Percentiles rank a stretch among this genome's conserved stretches.
Evolutionary conservation across 1,140 invertebrate species (phyloP).

Genomic region (Planococcus citri): DNA sequence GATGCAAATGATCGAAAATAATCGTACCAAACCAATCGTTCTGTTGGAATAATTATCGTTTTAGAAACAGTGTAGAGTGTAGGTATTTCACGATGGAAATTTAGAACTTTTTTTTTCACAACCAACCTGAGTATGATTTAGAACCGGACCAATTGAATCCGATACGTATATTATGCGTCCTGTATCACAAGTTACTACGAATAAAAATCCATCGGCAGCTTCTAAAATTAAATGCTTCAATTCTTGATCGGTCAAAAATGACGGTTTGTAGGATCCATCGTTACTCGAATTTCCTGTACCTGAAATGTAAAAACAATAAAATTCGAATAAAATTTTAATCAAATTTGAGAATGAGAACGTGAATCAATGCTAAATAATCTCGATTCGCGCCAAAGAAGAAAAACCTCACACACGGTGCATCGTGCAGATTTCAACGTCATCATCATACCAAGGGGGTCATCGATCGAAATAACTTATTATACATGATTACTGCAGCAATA

Average conservation of each 20-base stretch:
- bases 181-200: conserved; percentile 95
- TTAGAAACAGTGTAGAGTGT: too few relatives aligned
- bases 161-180: conserved; percentile 96
- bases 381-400: too few relatives aligned
- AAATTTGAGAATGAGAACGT: too few relatives aligned
- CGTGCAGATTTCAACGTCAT: too few relatives aligned
- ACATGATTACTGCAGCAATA: too few relatives aligned
- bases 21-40: conserved; percentile 94
- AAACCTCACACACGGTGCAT: too few relatives aligned
- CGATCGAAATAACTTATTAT: too few relatives aligned
- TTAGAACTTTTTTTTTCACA: too few relatives aligned
- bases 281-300: conserved; percentile 83
- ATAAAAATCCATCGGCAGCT: conserved; percentile 97
- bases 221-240: conserved; percentile 97
- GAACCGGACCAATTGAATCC: conserved; percentile 92
- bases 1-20: conserved; percentile 92
- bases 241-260: conserved; percentile 97
- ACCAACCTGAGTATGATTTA: conserved; percentile 76
- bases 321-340: too few relatives aligned
- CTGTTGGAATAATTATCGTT: conserved; percentile 37
- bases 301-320: conserved; percentile 31
- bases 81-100: too few relatives aligned
- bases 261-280: conserved; percentile 94
- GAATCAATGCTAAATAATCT: too few relatives aligned
- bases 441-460: too few relatives aligned